Percentiles rank a stretch among this genome's conserved stretches.
phyloP scores from a whole-genome alignment of 2,797 vertebrate species.

The Anomalospiza imberbis region DNA sequence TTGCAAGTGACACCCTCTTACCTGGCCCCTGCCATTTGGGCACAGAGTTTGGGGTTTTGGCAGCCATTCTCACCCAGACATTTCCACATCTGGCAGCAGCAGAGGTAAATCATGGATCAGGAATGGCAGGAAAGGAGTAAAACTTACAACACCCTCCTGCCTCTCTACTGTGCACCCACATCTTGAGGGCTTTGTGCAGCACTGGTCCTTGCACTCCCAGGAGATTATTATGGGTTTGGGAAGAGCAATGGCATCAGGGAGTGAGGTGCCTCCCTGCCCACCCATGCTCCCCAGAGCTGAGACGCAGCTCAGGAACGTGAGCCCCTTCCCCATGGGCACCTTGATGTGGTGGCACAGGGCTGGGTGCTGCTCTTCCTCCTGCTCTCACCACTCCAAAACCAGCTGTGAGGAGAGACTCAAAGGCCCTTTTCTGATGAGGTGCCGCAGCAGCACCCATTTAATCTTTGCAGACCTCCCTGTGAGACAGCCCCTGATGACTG shows the following conservation, averaged over 20 bases:
- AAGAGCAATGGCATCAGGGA: neutral
- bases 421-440: neutral
- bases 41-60: neutral
- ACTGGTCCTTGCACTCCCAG: neutral
- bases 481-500: neutral
- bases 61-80: neutral
- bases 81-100: neutral
- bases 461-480: neutral
- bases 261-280: neutral
- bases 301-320: neutral
- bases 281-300: neutral
- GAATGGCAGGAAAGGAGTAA: neutral
- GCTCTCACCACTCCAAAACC: accelerated
- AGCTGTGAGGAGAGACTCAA: neutral
- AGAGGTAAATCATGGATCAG: neutral
- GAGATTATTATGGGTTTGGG: neutral
- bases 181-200: neutral
- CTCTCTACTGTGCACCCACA: neutral
- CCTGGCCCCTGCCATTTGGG: neutral
- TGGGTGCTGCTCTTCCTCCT: neutral
- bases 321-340: neutral
- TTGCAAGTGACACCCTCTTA: neutral
- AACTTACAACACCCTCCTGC: neutral
- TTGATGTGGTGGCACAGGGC: no score
- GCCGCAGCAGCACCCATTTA: neutral